A percentile compares a stretch with the other conserved stretches of the same genome.
phyloP scores from a whole-genome alignment of 2,113 vertebrate species.

The Chlorodrepanis virens region DNA sequence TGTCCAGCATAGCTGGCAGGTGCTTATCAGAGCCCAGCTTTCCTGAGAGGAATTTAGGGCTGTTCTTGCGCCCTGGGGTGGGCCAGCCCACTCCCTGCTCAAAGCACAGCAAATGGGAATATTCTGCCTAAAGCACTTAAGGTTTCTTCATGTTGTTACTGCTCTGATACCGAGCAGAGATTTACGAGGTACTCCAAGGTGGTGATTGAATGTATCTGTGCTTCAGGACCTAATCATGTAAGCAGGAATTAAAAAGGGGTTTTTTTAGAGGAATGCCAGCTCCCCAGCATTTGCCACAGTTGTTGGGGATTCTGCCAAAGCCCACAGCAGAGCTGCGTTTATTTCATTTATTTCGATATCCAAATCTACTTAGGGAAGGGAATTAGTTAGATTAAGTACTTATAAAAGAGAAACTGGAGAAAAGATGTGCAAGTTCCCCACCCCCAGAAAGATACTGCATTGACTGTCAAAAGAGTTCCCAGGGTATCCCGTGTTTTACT shows the following conservation, averaged over 20 bases:
- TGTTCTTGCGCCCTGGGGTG: not conserved
- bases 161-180: not conserved
- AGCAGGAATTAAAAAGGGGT: not conserved
- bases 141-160: not conserved
- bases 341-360: not conserved
- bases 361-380: not conserved
- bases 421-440: not conserved
- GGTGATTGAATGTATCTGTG: not conserved
- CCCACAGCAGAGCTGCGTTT: not conserved
- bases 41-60: not conserved
- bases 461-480: not conserved
- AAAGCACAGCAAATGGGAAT: not conserved
- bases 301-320: not conserved
- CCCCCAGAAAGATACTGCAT: not conserved
- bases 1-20: not conserved
- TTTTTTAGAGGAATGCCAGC: not conserved
- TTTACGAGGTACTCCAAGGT: not conserved
- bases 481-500: not conserved
- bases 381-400: not conserved
- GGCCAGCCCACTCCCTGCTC: not conserved
- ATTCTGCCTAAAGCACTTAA: not conserved
- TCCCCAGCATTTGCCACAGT: not conserved
- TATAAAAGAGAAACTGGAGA: not conserved
- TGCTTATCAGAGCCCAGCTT: not conserved
- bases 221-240: constrained; percentile 2